These are phyloP conservation scores for Clamator glandarius DNA, from an alignment of 2,797 vertebrate genomes.

Conservation along the genomic window DNA sequence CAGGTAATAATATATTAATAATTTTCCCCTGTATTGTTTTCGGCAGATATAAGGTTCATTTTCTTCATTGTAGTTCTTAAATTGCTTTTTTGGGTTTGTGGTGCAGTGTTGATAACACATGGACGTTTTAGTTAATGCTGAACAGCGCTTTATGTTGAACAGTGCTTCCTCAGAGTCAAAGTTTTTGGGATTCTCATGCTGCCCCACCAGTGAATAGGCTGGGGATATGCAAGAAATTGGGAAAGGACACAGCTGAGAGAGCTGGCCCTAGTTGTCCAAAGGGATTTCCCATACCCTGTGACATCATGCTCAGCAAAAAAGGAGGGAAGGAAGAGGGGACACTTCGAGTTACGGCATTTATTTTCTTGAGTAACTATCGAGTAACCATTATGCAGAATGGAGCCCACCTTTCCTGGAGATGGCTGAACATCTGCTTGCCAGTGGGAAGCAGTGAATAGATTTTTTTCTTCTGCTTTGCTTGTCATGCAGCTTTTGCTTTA, in stretches of 20 bases:
- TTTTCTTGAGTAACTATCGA: too few relatives aligned
- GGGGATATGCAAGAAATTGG: neutral
- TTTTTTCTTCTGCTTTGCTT: neutral
- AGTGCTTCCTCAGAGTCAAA: neutral
- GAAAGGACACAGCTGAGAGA: neutral
- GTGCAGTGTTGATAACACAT: neutral
- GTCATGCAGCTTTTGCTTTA: fast-evolving
- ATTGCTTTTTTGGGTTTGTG: neutral
- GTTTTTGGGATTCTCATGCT: neutral
- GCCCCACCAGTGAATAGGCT: fast-evolving
- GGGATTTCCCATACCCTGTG: neutral
- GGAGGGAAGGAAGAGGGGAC: too few relatives aligned
- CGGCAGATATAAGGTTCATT: neutral
- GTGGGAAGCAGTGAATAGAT: neutral
- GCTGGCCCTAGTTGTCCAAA: neutral
- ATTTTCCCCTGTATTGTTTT: neutral
- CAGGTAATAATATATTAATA: neutral
- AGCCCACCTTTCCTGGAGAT: neutral
- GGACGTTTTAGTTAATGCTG: neutral
- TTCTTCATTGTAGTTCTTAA: neutral
- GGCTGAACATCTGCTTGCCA: neutral
- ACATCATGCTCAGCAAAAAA: fast-evolving
- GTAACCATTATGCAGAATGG: too few relatives aligned
- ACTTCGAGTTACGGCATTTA: fast-evolving
- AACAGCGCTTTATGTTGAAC: too few relatives aligned